phyloP scores from a whole-genome alignment of 2,888 invertebrate genomes.

The Cantharis rufa region DNA sequence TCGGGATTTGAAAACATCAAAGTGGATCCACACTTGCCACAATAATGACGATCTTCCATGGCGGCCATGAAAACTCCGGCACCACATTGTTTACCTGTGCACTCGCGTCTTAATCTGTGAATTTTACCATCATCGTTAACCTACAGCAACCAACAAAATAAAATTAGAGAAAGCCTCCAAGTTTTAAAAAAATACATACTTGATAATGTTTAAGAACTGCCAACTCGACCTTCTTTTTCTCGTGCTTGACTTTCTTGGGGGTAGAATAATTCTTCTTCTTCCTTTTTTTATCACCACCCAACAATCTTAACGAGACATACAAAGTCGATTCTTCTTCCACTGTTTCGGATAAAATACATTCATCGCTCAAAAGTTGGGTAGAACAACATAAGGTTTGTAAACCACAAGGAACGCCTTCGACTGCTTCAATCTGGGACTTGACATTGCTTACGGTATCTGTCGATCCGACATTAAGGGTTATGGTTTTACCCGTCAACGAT shows the following conservation, averaged over 20 bases:
- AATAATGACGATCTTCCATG: conserved; percentile 98
- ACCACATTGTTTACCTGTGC: conserved; percentile 95
- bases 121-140: conserved; percentile 99
- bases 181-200: conserved; percentile 61
- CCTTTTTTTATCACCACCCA: conserved; percentile 98
- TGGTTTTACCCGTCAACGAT: conserved; percentile 93
- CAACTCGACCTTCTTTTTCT: conserved; percentile 99
- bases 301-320: conserved; percentile 83
- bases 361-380: conserved; percentile 95
- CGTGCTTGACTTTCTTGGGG: conserved; percentile 99
- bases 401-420: conserved; percentile 89
- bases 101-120: conserved; percentile 93
- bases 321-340: conserved; percentile 94
- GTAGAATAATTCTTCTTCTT: conserved; percentile 99
- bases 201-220: conserved; percentile 98
- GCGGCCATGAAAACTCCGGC: conserved; percentile 99
- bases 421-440: conserved; percentile 90
- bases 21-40: conserved; percentile 97
- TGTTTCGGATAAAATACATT: conserved; percentile 89
- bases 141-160: conserved; percentile 60
- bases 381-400: conserved; percentile 92
- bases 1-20: conserved; percentile 94
- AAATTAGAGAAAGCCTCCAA: background rate
- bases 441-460: conserved; percentile 95
- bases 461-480: conserved; percentile 91